Evolutionary conservation across 1,140 invertebrate genomes (phyloP).

Genomic region (Zaprionus taronus): DNA sequence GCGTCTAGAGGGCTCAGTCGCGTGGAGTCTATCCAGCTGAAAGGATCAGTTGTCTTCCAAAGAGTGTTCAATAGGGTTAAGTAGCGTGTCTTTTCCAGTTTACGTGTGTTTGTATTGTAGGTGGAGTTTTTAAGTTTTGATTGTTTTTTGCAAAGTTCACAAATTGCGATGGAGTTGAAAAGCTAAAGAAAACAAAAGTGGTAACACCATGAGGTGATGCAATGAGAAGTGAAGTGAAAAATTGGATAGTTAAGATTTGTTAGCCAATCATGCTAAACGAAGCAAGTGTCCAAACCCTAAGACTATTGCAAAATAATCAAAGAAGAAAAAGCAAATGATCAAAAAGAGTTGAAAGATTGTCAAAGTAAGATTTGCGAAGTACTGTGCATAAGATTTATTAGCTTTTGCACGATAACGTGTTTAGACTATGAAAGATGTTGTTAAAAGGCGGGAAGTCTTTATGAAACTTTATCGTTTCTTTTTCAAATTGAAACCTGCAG

Average conservation of each 20-base stretch:
- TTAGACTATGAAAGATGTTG: neutral
- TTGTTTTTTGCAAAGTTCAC: neutral
- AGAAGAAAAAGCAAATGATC: neutral
- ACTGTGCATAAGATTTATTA: neutral
- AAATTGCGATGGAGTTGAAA: conserved; percentile 17
- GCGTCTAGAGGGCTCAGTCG: conserved; percentile 51
- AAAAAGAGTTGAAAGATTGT: neutral
- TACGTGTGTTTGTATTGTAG: conserved; percentile 11
- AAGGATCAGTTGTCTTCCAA: conserved; percentile 48
- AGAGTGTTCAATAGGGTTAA: neutral
- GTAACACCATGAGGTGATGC: conserved; percentile 10
- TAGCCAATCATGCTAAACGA: conserved; percentile 19
- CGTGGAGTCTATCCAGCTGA: conserved; percentile 39
- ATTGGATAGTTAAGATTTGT: conserved; percentile 16
- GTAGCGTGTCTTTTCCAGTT: neutral
- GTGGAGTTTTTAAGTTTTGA: conserved; percentile 11
- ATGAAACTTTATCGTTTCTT: neutral
- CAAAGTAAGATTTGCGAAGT: neutral
- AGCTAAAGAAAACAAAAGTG: conserved; percentile 13
- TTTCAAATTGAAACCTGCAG: neutral
- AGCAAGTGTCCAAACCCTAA: conserved; percentile 1
- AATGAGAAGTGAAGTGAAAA: conserved; percentile 31
- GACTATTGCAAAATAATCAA: neutral
- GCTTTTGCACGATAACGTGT: neutral
- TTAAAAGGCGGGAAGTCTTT: neutral